These are phyloP conservation scores for Beroe ovata DNA, from an alignment of 37 sponge, comb jelly and placozoan genomes.

Conservation along the genomic window DNA sequence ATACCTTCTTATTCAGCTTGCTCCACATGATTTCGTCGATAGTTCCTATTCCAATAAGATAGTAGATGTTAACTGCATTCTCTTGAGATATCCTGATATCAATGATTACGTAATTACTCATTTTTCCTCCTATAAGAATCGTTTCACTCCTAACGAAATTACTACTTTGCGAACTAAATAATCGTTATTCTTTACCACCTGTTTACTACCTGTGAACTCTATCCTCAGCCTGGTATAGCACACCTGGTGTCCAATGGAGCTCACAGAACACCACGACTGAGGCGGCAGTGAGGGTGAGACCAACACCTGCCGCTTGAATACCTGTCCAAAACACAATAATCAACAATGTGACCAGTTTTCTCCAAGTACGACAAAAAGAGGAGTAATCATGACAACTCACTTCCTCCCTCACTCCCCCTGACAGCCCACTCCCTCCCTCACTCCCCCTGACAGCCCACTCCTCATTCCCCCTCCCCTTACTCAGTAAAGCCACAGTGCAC, in stretches of 20 bases:
- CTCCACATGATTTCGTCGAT: slow-evolving; percentile 43
- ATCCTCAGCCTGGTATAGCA: slow-evolving; percentile 55
- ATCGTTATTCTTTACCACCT: too few relatives aligned
- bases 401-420: too few relatives aligned
- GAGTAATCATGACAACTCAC: too few relatives aligned
- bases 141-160: too few relatives aligned
- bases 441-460: too few relatives aligned
- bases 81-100: slow-evolving; percentile 63
- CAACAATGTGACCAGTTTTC: too few relatives aligned
- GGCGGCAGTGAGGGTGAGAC: slow-evolving; percentile 47
- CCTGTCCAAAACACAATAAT: neutral
- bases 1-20: slow-evolving; percentile 51
- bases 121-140: too few relatives aligned
- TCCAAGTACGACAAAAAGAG: too few relatives aligned
- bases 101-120: too few relatives aligned
- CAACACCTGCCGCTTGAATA: slow-evolving; percentile 58
- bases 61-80: slow-evolving; percentile 61
- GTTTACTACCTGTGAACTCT: slow-evolving; percentile 61
- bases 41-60: slow-evolving; percentile 48
- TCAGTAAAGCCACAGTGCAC: slow-evolving; percentile 29
- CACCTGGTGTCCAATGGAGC: slow-evolving; percentile 55
- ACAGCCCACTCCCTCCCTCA: too few relatives aligned
- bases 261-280: slow-evolving; percentile 59
- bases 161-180: too few relatives aligned
- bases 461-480: too few relatives aligned